Evolutionary conservation across 2,797 vertebrate genomes (phyloP), one percentile per base, ranked within the genome.

Genomic region (Geotrypetes seraphini): DNA sequence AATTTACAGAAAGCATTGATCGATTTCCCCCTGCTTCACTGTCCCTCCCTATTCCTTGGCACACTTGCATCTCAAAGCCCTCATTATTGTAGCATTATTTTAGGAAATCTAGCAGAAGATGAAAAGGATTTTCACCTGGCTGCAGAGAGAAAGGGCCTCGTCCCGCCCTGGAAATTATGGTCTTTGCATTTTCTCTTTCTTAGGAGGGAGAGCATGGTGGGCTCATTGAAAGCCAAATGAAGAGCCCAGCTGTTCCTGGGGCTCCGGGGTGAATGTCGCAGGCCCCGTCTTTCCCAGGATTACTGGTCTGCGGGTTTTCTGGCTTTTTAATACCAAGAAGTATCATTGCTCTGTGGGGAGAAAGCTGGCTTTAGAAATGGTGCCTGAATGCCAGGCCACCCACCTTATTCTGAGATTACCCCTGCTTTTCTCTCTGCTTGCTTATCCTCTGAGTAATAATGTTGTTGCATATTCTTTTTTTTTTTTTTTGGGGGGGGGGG

Each of bases 1-100:
- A 83, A 85, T 83, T 83, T 86, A 80, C 78, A 83, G 76, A 82
- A 81, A 81, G 78, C 77, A 79, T 73, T 78, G n/a, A 84, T 86
- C 58, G 82, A 85, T 85, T 85, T 84, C 82, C 74, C 73, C 79
- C 78, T 75, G 77, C 74, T 74, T 74, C 78, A 59, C 73, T 48
- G 42, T 73, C 66, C 75, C 75, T 54, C 73, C 78, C 79, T 79
- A 69, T 77, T 64, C 60, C 14, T 77, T 81, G 78, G 79, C 79
- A 81, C 74, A 63, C n/a, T n/a, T n/a, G n/a, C n/a, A n/a, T n/a
- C n/a, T n/a, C n/a, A n/a, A n/a, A n/a, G n/a, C 68, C 66, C 51
- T 75, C 78, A 79, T n/a, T n/a, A n/a, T 81, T 78, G 77, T 83
- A n/a, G 81, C 80, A n/a, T 73, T 69, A 75, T 74, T 57, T 75